Conservation (phyloP, 1,140 invertebrate genomes). For the Drosophila trapezifrons region DNA sequence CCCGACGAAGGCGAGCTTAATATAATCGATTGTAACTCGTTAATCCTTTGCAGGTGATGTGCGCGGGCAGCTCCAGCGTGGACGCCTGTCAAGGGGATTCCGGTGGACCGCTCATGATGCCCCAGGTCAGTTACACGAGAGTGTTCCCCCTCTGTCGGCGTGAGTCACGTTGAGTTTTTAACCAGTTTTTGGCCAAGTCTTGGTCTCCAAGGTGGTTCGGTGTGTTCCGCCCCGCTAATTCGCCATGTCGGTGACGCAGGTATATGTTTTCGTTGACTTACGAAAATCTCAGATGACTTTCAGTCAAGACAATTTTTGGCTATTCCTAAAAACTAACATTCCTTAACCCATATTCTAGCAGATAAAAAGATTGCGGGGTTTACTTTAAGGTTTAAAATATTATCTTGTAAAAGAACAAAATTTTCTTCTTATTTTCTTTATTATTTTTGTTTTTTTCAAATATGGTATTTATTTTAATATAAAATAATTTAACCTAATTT, state of each 20-base stretch:
- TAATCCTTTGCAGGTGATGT: constrained; percentile 70
- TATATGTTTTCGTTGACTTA: constrained; percentile 28
- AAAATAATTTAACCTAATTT: neutral
- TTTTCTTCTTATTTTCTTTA: no score
- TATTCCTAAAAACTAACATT: neutral
- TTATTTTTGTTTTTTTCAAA: no score
- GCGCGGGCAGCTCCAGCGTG: constrained; percentile 85
- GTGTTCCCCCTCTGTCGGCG: constrained; percentile 2
- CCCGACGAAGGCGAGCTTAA: neutral
- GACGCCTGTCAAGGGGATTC: constrained; percentile 95
- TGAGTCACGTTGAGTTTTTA: constrained; percentile 41
- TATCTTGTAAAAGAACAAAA: no score
- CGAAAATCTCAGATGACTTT: constrained; percentile 38
- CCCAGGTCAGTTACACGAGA: constrained; percentile 71
- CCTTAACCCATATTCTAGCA: neutral
- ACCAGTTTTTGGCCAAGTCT: constrained; percentile 55
- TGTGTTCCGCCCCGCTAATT: constrained; percentile 29
- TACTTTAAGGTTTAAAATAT: neutral
- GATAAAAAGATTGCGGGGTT: neutral
- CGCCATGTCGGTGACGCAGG: constrained; percentile 13
- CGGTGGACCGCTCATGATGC: constrained; percentile 90
- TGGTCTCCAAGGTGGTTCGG: constrained; percentile 52
- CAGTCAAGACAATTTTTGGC: constrained; percentile 3
- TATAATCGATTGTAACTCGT: neutral
- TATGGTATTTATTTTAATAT: neutral